Percentiles rank a stretch among this genome's conserved stretches.
These are phyloP conservation scores for Epinotia ramella DNA, from an alignment of 2,888 invertebrate species.

Conservation along the genomic window DNA sequence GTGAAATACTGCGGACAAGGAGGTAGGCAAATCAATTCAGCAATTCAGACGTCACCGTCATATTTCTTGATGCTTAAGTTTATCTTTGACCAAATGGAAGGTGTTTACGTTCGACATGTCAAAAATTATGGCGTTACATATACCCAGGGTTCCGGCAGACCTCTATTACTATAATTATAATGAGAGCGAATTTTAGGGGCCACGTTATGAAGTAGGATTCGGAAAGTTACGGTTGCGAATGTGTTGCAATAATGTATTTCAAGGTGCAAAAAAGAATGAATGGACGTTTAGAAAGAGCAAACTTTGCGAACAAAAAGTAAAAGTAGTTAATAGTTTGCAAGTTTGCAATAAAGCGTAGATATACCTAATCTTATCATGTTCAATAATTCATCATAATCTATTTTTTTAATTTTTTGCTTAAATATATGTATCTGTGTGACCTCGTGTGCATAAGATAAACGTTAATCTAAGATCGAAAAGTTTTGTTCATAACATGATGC, in stretches of 20 bases:
- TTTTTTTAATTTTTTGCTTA: too few species aligned
- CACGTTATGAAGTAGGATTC: constrained; percentile 70
- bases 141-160: constrained; percentile 64
- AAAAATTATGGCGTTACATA: constrained; percentile 73
- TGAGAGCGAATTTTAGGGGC: constrained; percentile 68
- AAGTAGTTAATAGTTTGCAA: constrained; percentile 8
- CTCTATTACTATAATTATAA: constrained; percentile 70
- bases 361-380: background rate
- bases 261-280: constrained; percentile 55
- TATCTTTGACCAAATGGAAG: constrained; percentile 67
- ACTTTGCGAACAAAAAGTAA: constrained; percentile 8
- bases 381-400: too few species aligned
- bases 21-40: background rate
- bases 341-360: background rate
- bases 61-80: background rate
- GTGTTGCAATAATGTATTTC: constrained; percentile 56
- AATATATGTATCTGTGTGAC: too few species aligned
- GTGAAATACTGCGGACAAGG: background rate
- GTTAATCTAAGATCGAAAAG: background rate
- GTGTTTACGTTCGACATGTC: constrained; percentile 76
- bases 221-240: constrained; percentile 70
- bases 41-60: background rate
- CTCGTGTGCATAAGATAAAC: background rate
- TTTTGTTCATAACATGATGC: background rate
- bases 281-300: constrained; percentile 33